These are phyloP conservation scores for Neocrepidodera transversa DNA, from an alignment of 2,888 invertebrate genomes.

Conservation along the genomic window DNA sequence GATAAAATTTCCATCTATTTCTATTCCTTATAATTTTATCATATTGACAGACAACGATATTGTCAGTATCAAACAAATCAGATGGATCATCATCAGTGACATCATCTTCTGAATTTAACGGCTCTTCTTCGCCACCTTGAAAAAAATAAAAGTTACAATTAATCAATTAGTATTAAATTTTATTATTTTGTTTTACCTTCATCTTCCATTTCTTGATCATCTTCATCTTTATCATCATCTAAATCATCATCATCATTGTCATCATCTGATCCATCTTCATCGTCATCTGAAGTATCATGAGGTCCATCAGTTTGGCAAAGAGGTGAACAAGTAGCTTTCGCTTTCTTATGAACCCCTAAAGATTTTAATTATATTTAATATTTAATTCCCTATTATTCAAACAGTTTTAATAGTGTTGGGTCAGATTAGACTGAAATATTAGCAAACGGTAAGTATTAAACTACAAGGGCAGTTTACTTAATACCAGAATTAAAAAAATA, in stretches of 20 bases:
- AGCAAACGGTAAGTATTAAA: no score
- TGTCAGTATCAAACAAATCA: constrained; percentile 98
- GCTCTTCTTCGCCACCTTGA: constrained; percentile 71
- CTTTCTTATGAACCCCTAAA: not conserved
- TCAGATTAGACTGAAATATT: no score
- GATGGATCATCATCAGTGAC: constrained; percentile 95
- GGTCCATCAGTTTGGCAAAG: constrained; percentile 63
- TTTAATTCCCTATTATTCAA: no score
- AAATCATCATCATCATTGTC: constrained; percentile 69
- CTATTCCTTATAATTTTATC: constrained; percentile 97
- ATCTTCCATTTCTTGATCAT: constrained; percentile 62
- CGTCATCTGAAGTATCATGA: constrained; percentile 74
- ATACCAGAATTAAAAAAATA: no score
- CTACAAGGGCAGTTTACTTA: no score
- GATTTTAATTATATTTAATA: no score
- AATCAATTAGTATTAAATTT: not conserved
- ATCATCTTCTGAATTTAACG: constrained; percentile 95
- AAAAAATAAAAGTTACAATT: not conserved
- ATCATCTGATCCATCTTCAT: constrained; percentile 75
- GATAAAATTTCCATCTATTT: constrained; percentile 99
- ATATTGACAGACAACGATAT: constrained; percentile 99
- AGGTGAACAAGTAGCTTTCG: constrained; percentile 9
- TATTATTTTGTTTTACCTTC: constrained; percentile 49
- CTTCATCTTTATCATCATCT: constrained; percentile 71
- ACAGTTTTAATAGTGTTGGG: not conserved